Evolutionary conservation across 2,113 vertebrate genomes (phyloP).

Genomic region (Gambusia holbrooki): DNA sequence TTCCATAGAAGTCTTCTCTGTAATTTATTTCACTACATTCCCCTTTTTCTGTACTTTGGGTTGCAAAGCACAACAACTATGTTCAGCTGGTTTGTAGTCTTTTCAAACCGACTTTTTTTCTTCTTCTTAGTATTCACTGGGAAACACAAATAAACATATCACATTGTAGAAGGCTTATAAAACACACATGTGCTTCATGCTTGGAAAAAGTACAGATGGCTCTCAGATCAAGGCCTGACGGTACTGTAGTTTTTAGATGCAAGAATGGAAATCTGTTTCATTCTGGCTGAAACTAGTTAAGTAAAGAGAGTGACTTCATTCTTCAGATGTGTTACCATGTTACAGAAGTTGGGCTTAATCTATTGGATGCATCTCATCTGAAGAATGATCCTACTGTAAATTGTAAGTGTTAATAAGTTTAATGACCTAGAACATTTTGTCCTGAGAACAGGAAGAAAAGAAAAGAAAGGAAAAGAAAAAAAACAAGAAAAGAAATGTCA

Average conservation of each 20-base stretch:
- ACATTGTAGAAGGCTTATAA: conserved; percentile 52
- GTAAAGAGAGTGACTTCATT: conserved; percentile 31
- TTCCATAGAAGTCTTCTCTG: conserved; percentile 27
- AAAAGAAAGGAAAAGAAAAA: not conserved
- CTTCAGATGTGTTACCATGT: conserved; percentile 16
- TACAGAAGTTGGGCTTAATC: conserved; percentile 42
- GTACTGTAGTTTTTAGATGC: conserved; percentile 22
- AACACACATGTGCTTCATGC: conserved; percentile 54
- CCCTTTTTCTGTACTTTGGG: conserved; percentile 27
- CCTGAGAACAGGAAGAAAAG: conserved; percentile 1
- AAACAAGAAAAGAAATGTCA: not conserved
- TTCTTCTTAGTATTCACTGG: conserved; percentile 17
- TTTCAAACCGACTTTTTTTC: conserved; percentile 38
- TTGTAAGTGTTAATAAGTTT: conserved; percentile 30
- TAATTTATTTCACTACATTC: conserved; percentile 35
- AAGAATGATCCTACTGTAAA: conserved; percentile 36
- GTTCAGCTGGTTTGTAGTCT: conserved; percentile 45
- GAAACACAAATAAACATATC: conserved; percentile 59
- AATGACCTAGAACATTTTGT: conserved; percentile 18
- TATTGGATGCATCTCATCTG: conserved; percentile 16
- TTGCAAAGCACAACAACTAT: conserved; percentile 23
- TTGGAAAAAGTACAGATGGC: conserved; percentile 62
- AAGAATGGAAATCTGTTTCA: conserved; percentile 38
- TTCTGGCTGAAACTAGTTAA: conserved; percentile 47
- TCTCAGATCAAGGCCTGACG: conserved; percentile 64